Conservation (phyloP, 2,888 invertebrate species). For the Tuberolachnus salignus region DNA sequence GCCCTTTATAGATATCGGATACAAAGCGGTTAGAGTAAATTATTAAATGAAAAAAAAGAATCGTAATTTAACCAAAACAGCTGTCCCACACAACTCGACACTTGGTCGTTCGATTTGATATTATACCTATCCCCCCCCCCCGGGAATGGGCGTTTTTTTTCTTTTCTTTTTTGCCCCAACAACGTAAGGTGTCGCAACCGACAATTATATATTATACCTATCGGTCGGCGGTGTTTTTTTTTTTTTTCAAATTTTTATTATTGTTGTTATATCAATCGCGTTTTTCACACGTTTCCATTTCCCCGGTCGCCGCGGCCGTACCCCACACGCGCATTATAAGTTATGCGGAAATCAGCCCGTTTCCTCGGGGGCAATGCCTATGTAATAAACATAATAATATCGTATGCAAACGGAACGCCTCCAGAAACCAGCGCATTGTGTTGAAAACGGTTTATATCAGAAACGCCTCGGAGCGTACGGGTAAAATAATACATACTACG, state of each 20-base stretch:
- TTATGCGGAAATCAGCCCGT: constrained; percentile 46
- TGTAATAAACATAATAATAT: neutral
- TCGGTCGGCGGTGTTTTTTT: neutral
- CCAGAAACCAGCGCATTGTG: no score
- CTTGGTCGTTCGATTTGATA: constrained; percentile 28
- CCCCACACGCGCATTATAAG: neutral
- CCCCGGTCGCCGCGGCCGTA: constrained; percentile 5
- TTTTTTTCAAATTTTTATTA: neutral
- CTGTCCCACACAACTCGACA: constrained; percentile 26
- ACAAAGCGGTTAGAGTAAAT: constrained; percentile 40
- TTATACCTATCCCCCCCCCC: neutral
- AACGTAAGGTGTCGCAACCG: constrained; percentile 49
- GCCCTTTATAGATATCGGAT: constrained; percentile 17
- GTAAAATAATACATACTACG: no score
- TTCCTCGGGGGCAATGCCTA: constrained; percentile 31
- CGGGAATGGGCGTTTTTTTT: constrained; percentile 34
- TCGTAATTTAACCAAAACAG: constrained; percentile 41
- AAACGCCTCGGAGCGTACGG: no score
- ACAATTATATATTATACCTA: constrained; percentile 20
- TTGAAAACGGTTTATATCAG: no score
- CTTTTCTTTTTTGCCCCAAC: neutral
- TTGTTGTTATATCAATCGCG: constrained; percentile 29
- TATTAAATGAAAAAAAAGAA: constrained; percentile 4
- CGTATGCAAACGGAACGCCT: neutral
- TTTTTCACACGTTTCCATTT: constrained; percentile 47